Evolutionary conservation across 1,140 invertebrate genomes (phyloP).

Genomic region (Physella acuta): DNA sequence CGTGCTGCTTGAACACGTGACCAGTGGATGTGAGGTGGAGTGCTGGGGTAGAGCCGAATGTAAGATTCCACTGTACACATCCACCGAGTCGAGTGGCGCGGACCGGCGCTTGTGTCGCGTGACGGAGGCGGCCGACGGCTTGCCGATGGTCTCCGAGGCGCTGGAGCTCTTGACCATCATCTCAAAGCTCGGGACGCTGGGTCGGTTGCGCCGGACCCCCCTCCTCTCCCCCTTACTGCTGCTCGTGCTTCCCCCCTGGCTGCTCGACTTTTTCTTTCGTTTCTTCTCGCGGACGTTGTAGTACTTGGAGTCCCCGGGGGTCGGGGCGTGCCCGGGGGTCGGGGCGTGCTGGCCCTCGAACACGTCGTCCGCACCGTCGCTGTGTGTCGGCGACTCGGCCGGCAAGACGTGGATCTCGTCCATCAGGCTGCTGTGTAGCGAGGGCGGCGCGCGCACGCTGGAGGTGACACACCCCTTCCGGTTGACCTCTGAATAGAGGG

Average conservation of each 20-base stretch:
- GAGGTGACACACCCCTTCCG: not conserved
- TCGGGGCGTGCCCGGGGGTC: not conserved
- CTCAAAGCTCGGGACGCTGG: not conserved
- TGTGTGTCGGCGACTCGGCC: not conserved
- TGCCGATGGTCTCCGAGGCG: constrained; percentile 2
- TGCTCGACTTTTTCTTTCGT: not conserved
- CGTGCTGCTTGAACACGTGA: not conserved
- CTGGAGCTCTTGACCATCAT: constrained; percentile 19
- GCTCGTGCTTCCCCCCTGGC: not conserved
- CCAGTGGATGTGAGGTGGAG: not conserved
- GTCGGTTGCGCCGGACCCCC: not conserved
- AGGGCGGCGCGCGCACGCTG: not conserved
- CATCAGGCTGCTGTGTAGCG: not conserved
- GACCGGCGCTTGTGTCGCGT: constrained; percentile 12
- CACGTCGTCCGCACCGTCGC: not conserved
- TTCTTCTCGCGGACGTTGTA: constrained; percentile 23
- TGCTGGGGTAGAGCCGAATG: not conserved
- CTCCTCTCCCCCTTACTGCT: not conserved
- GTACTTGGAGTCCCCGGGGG: no score
- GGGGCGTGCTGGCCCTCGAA: not conserved
- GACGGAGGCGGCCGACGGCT: not conserved
- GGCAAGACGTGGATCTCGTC: not conserved
- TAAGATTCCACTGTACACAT: not conserved
- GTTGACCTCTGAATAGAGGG: constrained; percentile 16
- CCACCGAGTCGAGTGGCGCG: not conserved